Evolutionary conservation across 1,140 invertebrate genomes (phyloP).

Genomic region (Uloborus diversus): DNA sequence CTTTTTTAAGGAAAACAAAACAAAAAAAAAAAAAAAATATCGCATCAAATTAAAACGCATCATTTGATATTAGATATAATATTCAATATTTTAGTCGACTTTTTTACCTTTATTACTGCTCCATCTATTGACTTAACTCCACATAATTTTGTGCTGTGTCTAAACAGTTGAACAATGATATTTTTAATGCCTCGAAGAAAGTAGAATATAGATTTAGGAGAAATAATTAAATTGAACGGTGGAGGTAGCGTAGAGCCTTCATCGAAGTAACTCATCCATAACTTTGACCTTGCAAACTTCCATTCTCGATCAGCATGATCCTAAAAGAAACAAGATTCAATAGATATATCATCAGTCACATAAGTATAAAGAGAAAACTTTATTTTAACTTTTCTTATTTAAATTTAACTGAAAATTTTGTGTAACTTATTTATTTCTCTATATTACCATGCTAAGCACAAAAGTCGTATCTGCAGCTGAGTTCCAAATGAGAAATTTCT

Average conservation of each 20-base stretch:
- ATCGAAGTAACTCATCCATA: slow-evolving; percentile 73
- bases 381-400: no score
- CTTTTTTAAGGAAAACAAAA: no score
- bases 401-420: no score
- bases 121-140: slow-evolving; percentile 23
- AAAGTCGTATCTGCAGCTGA: no score
- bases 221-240: slow-evolving; percentile 71
- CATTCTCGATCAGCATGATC: slow-evolving; percentile 72
- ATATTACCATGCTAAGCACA: no score
- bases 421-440: no score
- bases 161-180: slow-evolving; percentile 58
- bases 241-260: slow-evolving; percentile 70
- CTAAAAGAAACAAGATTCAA: slow-evolving; percentile 60
- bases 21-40: no score
- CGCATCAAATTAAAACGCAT: no score
- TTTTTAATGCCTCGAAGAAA: slow-evolving; percentile 62
- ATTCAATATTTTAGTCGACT: no score
- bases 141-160: slow-evolving; percentile 10
- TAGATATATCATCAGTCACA: not conserved
- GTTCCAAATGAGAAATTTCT: no score
- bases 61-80: no score
- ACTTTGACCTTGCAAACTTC: slow-evolving; percentile 72
- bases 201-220: slow-evolving; percentile 70
- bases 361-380: not conserved
- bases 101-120: slow-evolving; percentile 39